Evolutionary conservation across 2,113 vertebrate genomes (phyloP).

Genomic region (Trogon surrucura): DNA sequence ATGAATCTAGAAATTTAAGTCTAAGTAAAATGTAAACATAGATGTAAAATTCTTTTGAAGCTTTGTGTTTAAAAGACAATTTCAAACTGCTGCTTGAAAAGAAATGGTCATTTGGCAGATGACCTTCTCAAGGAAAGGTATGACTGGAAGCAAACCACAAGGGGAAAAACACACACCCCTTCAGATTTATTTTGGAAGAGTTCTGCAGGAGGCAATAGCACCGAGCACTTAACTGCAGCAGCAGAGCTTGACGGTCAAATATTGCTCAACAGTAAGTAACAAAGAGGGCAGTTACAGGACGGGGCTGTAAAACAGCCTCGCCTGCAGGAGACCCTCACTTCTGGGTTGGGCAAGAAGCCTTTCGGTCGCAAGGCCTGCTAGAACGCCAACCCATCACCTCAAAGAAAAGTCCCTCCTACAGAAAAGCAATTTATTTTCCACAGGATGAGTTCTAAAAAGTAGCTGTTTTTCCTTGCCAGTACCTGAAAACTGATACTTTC

Average conservation of each 20-base stretch:
- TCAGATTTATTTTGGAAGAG: not conserved
- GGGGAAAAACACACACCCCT: not conserved
- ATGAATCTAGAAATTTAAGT: not conserved
- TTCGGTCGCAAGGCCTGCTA: not conserved
- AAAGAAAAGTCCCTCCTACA: not conserved
- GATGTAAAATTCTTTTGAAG: not conserved
- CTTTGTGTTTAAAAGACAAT: not conserved
- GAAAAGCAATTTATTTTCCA: not conserved
- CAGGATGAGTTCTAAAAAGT: not conserved
- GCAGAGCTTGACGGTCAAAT: not conserved
- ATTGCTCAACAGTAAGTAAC: not conserved
- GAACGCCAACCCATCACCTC: not conserved
- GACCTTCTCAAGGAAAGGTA: not conserved
- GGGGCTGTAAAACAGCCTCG: not conserved
- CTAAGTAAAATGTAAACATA: not conserved
- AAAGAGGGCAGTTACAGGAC: not conserved
- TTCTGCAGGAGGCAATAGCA: not conserved
- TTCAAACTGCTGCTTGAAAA: not conserved
- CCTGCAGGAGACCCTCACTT: rapidly evolving
- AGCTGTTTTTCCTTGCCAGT: not conserved
- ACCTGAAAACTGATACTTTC: not conserved
- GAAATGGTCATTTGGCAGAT: not conserved
- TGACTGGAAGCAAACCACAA: not conserved
- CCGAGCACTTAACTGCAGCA: not conserved
- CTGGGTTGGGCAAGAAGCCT: not conserved